A percentile compares a stretch with the other conserved stretches of the same genome.
Evolutionary conservation across 2,888 invertebrate species (phyloP).

Genomic region (Drosophila sordidapex): DNA sequence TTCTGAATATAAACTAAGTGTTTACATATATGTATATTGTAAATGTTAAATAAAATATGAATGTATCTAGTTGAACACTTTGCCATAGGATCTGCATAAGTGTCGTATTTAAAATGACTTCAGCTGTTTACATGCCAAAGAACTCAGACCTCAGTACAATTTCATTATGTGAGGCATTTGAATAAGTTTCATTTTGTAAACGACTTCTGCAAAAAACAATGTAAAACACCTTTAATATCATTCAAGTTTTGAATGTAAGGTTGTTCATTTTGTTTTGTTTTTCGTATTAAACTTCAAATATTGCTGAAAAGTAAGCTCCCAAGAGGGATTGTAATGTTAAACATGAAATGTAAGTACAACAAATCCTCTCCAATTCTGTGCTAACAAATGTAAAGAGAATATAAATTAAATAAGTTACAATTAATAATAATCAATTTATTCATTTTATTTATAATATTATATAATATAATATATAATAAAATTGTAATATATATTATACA

Average conservation of each 20-base stretch:
- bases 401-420: not conserved
- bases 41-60: constrained; percentile 10
- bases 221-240: not conserved
- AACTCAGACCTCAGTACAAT: not conserved
- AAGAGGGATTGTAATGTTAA: too few relatives aligned
- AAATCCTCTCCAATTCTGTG: constrained; percentile 46
- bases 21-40: constrained; percentile 1
- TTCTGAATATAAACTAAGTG: constrained; percentile 63
- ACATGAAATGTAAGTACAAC: constrained; percentile 14
- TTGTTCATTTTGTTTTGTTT: not conserved
- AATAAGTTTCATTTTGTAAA: constrained; percentile 3
- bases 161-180: not conserved
- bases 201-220: not conserved
- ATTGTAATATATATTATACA: constrained; percentile 11
- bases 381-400: constrained; percentile 28
- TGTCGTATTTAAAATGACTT: not conserved
- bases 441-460: constrained; percentile 3
- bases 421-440: constrained; percentile 8
- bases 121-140: constrained; percentile 28
- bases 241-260: not conserved
- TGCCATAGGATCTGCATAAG: constrained; percentile 9
- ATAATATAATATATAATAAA: too few relatives aligned
- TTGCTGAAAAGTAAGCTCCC: constrained; percentile 9
- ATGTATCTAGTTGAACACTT: constrained; percentile 4
- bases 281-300: not conserved